These are phyloP conservation scores for Calliopum simillimum DNA, from an alignment of 2,888 invertebrate species.

Conservation along the genomic window DNA sequence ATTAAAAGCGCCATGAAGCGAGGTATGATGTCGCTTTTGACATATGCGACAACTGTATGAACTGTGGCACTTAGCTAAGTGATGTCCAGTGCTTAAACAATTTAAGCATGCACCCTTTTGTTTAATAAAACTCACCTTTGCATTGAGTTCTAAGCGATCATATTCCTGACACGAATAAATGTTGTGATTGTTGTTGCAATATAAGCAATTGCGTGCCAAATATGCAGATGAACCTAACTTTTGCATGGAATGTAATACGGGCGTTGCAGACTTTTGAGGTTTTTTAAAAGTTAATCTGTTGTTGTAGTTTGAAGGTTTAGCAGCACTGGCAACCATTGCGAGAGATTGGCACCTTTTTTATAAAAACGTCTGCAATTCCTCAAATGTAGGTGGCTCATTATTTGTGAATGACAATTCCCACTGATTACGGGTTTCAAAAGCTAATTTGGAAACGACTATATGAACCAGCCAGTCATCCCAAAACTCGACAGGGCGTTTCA, in stretches of 20 bases:
- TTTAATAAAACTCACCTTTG: too few relatives aligned
- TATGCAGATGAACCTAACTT: neutral
- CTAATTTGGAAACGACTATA: constrained; percentile 30
- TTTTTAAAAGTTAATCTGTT: neutral
- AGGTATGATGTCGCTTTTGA: too few relatives aligned
- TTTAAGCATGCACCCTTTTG: too few relatives aligned
- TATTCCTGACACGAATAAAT: constrained; percentile 9
- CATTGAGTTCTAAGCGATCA: neutral
- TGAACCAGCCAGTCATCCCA: constrained; percentile 40
- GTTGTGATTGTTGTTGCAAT: constrained; percentile 2
- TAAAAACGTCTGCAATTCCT: constrained; percentile 9
- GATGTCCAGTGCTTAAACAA: neutral
- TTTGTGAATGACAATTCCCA: constrained; percentile 37
- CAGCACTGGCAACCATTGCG: too few relatives aligned
- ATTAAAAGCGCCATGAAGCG: too few relatives aligned
- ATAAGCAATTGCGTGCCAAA: too few relatives aligned
- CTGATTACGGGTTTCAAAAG: constrained; percentile 36
- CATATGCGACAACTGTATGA: too few relatives aligned
- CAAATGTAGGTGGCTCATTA: constrained; percentile 29
- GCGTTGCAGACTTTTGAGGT: neutral
- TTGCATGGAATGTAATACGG: neutral
- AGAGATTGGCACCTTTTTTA: constrained; percentile 29
- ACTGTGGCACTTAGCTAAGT: neutral
- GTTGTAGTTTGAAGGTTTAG: neutral
- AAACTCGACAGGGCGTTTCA: constrained; percentile 31